phyloP scores from a whole-genome alignment of 1,140 invertebrate species.

The Phortica variegata region DNA sequence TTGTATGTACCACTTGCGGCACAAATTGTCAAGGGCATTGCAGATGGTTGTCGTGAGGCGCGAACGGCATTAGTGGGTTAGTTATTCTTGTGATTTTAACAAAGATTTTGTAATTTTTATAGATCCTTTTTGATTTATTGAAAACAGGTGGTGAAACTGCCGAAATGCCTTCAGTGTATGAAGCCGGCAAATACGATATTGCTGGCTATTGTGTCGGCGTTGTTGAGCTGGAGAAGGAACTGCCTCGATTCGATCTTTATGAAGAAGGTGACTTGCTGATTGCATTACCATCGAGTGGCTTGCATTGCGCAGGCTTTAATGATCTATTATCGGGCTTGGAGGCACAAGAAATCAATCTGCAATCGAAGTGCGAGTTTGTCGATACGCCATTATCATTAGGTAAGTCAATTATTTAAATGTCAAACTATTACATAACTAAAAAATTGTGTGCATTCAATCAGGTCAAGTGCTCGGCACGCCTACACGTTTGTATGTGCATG shows the following conservation, averaged over 20 bases:
- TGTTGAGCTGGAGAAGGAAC: constrained; percentile 70
- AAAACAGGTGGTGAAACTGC: constrained; percentile 94
- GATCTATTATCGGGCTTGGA: constrained; percentile 72
- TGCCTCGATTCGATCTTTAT: constrained; percentile 70
- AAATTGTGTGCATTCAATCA: not conserved
- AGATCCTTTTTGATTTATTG: constrained; percentile 3
- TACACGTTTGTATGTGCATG: constrained; percentile 86
- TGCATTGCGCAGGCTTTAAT: constrained; percentile 92
- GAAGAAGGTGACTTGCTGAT: constrained; percentile 74
- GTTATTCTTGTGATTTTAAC: constrained; percentile 1
- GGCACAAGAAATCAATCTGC: constrained; percentile 38
- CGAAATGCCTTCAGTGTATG: constrained; percentile 92
- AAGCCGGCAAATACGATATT: constrained; percentile 79
- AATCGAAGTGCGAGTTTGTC: constrained; percentile 10
- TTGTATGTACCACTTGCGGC: constrained; percentile 75
- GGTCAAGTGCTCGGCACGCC: constrained; percentile 78
- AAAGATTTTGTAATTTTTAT: not conserved
- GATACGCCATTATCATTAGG: constrained; percentile 12
- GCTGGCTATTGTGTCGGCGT: constrained; percentile 92
- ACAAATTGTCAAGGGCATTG: constrained; percentile 80
- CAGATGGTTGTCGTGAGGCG: constrained; percentile 81
- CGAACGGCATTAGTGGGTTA: constrained; percentile 87
- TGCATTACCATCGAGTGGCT: constrained; percentile 77
- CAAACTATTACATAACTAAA: not conserved
- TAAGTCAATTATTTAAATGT: not conserved